phyloP scores from a whole-genome alignment of 2,888 invertebrate species.

The Heliconius charithonia region DNA sequence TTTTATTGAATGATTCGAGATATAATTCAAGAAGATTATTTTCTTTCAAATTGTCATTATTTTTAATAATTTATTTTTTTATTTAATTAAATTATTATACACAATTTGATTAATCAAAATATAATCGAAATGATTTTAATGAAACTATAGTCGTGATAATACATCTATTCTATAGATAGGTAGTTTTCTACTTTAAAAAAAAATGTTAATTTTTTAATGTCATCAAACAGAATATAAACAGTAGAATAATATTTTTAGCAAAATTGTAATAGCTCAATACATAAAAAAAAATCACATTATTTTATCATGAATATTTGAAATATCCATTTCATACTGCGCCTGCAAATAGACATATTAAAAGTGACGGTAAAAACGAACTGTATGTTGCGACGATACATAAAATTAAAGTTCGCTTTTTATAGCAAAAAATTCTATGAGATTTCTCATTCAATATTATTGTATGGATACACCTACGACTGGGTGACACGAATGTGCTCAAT shows the following conservation, averaged over 20 bases:
- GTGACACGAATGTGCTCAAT: background rate
- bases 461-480: background rate
- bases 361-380: background rate
- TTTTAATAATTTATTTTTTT: background rate
- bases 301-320: background rate
- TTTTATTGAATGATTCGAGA: constrained; percentile 1
- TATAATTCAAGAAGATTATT: background rate
- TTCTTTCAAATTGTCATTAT: background rate
- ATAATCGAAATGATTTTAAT: background rate
- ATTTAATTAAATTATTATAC: background rate
- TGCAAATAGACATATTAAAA: background rate
- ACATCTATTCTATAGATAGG: constrained; percentile 5
- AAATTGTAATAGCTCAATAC: constrained; percentile 11
- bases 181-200: background rate
- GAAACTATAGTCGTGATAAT: constrained; percentile 10
- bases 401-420: background rate
- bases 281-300: background rate
- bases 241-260: constrained; percentile 10
- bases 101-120: background rate
- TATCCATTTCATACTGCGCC: background rate
- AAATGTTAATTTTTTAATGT: background rate
- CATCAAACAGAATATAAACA: background rate
- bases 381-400: background rate
- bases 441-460: background rate
- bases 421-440: background rate